These are phyloP conservation scores for Heterocephalus glaber DNA, from an alignment of 2,113 vertebrate genomes.

Conservation along the genomic window DNA sequence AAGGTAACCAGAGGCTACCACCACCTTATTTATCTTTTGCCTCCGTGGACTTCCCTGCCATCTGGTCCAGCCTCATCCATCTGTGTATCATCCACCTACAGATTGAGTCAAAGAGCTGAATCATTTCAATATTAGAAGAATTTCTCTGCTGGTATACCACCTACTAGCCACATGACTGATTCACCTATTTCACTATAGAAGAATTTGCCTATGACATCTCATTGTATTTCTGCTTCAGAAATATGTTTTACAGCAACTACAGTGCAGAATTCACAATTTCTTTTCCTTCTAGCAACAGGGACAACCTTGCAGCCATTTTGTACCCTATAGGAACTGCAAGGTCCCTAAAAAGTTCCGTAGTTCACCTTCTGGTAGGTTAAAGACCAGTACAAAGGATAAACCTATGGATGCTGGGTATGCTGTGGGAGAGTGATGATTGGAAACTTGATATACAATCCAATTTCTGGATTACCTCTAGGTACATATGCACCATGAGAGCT, in stretches of 20 bases:
- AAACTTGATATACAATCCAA: background rate
- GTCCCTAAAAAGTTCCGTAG: slow-evolving; percentile 2
- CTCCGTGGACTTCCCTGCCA: slow-evolving; percentile 20
- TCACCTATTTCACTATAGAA: slow-evolving; percentile 3
- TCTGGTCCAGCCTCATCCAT: slow-evolving; percentile 62
- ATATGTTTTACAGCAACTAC: slow-evolving; percentile 1
- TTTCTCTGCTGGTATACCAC: background rate
- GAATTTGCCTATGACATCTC: slow-evolving; percentile 2
- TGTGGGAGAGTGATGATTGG: background rate
- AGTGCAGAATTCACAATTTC: background rate
- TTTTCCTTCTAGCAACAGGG: background rate
- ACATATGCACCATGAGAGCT: background rate
- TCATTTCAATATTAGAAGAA: slow-evolving; percentile 45
- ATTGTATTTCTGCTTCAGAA: slow-evolving; percentile 2
- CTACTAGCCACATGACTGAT: slow-evolving; percentile 54
- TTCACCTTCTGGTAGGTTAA: background rate
- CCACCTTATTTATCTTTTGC: slow-evolving; percentile 31
- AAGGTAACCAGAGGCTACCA: background rate
- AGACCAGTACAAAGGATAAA: background rate
- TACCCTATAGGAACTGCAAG: background rate
- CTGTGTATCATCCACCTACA: slow-evolving; percentile 44
- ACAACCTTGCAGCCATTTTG: background rate
- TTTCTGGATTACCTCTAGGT: background rate
- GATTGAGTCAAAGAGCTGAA: slow-evolving; percentile 42
- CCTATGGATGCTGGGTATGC: background rate